phyloP scores from a whole-genome alignment of 1,140 invertebrate species.

The Brachionus rubens region DNA sequence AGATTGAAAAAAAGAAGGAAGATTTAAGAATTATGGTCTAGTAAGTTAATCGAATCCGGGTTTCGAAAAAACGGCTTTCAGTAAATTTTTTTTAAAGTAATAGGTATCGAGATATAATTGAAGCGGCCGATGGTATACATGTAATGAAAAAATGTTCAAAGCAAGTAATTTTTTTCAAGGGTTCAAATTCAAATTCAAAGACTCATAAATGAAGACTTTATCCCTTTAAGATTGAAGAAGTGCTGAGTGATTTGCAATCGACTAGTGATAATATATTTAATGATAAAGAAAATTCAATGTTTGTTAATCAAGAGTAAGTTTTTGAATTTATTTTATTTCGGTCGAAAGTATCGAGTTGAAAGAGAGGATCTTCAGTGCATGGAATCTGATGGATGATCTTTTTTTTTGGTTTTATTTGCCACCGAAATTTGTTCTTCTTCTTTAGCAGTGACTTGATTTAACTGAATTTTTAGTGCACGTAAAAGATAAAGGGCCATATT shows the following conservation, averaged over 20 bases:
- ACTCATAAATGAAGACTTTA: background rate
- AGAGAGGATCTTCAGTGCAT: no score
- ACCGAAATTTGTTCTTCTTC: no score
- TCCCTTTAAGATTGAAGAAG: conserved; percentile 12
- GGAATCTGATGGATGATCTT: no score
- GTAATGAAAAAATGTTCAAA: conserved; percentile 38
- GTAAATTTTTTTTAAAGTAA: background rate
- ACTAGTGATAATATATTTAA: conserved; percentile 27
- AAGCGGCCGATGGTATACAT: conserved; percentile 43
- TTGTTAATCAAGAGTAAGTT: background rate
- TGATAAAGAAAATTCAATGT: conserved; percentile 1
- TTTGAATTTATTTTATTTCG: background rate
- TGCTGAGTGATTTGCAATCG: conserved; percentile 13
- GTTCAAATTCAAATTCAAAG: background rate
- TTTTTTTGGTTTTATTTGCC: no score
- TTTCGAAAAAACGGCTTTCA: background rate
- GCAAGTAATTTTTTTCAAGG: background rate
- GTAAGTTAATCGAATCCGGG: background rate
- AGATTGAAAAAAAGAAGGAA: conserved; percentile 46
- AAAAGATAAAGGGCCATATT: no score
- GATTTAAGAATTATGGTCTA: conserved; percentile 45
- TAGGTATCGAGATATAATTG: conserved; percentile 40
- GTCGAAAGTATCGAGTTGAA: no score
- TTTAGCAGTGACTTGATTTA: no score
- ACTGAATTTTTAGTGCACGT: no score